Base-by-base conservation (phyloP, 2,888 invertebrate species). In the Ypsolopha scabrella region DNA sequence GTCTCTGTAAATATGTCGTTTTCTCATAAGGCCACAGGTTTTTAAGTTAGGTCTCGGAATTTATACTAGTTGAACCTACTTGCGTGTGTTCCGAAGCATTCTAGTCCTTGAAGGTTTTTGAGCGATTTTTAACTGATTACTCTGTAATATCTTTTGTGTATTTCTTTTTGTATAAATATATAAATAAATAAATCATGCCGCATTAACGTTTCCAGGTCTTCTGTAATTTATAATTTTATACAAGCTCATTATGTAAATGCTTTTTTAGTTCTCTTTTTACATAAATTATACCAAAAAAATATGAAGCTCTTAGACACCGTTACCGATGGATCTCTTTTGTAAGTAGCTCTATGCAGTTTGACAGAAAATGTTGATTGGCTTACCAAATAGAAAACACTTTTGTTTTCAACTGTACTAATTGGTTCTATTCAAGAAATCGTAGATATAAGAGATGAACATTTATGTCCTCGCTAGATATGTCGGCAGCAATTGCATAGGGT, bases 231-330 rank as follows among this genome's bases (percentile, higher is more conserved):
- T 45, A 10, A 45, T 47, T 24, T 24, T 13, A 14, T 13, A 14
- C 43, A 43, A 43, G 43, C 43, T 13, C 6, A 43, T 14, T 47
- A 4, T 46, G 46, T 47, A 47, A 36, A 47, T 47, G 47, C 37
- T 47, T 38, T 34, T 67, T 72, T 62, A 58, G 61, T 65, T 75
- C 24, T 24, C 24, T 74, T 75, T 75, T 70, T 75, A 67, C 80
- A 80, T 80, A 81, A 82, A 81, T 76, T 81, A 83, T 83, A 83
- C 82, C 85, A 82, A 85, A 85, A 82, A 79, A 74, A 57, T 68
- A 80, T 71, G 78, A 80, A 73, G 81, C 80, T 82, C 76, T 77
- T 79, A 74, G 70, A 78, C 67, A 72, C 80, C 70, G 85, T 85
- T 86, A 86, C 83, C 85, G 85, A 83, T 81, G 82, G 85, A 86